Conservation (phyloP, 2,113 vertebrate species). For the Copsychus sechellarum region DNA sequence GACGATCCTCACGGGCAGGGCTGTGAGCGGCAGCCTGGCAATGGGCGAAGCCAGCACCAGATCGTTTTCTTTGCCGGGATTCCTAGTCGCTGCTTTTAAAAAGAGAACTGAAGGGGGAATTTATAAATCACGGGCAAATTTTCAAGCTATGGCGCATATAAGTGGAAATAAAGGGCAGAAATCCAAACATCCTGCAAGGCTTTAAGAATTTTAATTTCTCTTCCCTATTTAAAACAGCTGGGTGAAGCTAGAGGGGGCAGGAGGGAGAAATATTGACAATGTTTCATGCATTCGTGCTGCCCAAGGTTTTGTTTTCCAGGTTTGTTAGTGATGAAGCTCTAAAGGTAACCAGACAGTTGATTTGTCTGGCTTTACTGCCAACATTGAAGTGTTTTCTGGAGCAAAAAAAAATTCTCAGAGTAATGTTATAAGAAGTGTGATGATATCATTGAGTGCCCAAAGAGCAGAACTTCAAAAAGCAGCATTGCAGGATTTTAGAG, state of each 20-base stretch:
- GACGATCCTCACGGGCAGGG: background rate
- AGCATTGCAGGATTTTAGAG: background rate
- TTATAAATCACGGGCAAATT: slow-evolving; percentile 35
- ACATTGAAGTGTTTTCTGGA: background rate
- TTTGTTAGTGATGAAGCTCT: background rate
- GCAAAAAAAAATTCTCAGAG: background rate
- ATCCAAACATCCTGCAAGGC: slow-evolving; percentile 59
- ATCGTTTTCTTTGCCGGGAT: background rate
- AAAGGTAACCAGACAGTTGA: background rate
- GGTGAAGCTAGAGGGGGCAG: slow-evolving; percentile 34
- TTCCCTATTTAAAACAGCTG: slow-evolving; percentile 65
- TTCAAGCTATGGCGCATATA: slow-evolving; percentile 27
- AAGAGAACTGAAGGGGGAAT: slow-evolving; percentile 25
- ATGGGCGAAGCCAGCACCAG: slow-evolving; percentile 13
- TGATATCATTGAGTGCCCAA: fast-evolving
- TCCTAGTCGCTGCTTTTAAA: background rate
- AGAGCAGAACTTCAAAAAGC: background rate
- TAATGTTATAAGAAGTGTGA: background rate
- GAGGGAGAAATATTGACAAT: background rate
- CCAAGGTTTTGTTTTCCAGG: slow-evolving; percentile 10
- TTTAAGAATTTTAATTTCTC: slow-evolving; percentile 66
- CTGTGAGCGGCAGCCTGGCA: slow-evolving; percentile 22
- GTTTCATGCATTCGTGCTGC: background rate
- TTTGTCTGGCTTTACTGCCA: background rate
- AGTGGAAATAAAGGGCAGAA: slow-evolving; percentile 65